Percentiles rank a stretch among this genome's conserved stretches.
Evolutionary conservation across 1,140 invertebrate species (phyloP).

Genomic region (Protaetia brevitarsis): DNA sequence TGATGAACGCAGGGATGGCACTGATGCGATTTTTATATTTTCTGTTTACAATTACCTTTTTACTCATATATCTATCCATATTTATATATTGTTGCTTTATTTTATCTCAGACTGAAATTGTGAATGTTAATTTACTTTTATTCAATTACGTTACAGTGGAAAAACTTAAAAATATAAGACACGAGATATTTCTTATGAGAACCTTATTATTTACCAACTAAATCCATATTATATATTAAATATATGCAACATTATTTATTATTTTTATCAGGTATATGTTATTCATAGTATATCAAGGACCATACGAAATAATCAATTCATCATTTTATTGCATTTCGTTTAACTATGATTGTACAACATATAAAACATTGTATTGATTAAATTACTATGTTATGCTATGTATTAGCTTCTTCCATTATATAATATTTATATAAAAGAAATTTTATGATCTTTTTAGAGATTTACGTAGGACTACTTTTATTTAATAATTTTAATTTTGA

Average conservation of each 20-base stretch:
- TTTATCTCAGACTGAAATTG: background rate
- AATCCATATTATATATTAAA: conserved; percentile 7
- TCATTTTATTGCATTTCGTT: background rate
- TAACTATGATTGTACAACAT: background rate
- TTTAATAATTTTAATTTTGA: background rate
- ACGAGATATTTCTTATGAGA: background rate
- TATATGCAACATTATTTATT: background rate
- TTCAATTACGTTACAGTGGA: background rate
- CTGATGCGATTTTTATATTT: conserved; percentile 12
- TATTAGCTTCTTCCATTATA: conserved; percentile 16
- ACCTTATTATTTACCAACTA: background rate
- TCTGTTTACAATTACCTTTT: background rate
- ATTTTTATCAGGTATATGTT: background rate
- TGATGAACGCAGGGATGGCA: conserved; percentile 4
- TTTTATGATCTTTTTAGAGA: conserved; percentile 13
- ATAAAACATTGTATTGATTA: background rate
- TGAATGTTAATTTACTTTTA: background rate
- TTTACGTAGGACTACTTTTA: background rate
- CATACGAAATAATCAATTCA: no score
- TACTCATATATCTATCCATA: conserved; percentile 5
- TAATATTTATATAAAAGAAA: conserved; percentile 15
- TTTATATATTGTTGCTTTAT: conserved; percentile 4
- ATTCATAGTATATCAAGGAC: no score
- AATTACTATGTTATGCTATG: conserved; percentile 14
- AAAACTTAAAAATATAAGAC: background rate